These are phyloP conservation scores for Patiria miniata DNA, from an alignment of 35 echinoderm and acorn worm genomes.

Conservation along the genomic window DNA sequence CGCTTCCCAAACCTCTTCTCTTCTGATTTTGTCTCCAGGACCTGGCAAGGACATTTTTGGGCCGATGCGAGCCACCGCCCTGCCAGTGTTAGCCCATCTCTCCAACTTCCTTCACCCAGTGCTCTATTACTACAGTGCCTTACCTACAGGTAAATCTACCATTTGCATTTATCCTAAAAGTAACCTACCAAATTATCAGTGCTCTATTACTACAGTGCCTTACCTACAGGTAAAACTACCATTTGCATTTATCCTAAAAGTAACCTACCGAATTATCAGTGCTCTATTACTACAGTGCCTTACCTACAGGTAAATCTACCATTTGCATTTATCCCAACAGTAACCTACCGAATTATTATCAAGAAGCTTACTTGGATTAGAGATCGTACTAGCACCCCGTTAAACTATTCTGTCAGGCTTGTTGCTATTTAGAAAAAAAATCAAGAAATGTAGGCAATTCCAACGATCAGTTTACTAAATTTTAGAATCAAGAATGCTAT, in stretches of 20 bases:
- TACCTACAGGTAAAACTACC: constrained; percentile 72
- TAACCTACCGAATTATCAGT: too few species aligned
- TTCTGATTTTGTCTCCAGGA: constrained; percentile 41
- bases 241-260: not conserved
- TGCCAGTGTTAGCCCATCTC: constrained; percentile 73
- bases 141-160: constrained; percentile 73
- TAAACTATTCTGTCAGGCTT: too few species aligned
- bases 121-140: constrained; percentile 74
- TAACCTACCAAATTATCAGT: too few species aligned
- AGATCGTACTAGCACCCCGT: too few species aligned
- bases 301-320: constrained; percentile 73
- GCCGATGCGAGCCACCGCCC: constrained; percentile 64
- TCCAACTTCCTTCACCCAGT: constrained; percentile 98
- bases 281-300: constrained; percentile 74
- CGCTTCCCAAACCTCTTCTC: not conserved
- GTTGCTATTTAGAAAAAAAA: too few species aligned
- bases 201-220: constrained; percentile 74
- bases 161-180: not conserved
- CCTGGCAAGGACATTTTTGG: constrained; percentile 84
- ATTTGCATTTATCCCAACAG: not conserved
- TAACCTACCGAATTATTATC: too few species aligned
- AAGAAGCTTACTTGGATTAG: too few species aligned
- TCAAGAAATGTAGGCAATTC: too few species aligned
- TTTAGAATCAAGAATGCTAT: not conserved
- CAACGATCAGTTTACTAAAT: too few species aligned